A percentile compares a stretch with the other conserved stretches of the same genome.
Evolutionary conservation across 2,888 invertebrate genomes (phyloP).

Genomic region (Mythimna lalbum): DNA sequence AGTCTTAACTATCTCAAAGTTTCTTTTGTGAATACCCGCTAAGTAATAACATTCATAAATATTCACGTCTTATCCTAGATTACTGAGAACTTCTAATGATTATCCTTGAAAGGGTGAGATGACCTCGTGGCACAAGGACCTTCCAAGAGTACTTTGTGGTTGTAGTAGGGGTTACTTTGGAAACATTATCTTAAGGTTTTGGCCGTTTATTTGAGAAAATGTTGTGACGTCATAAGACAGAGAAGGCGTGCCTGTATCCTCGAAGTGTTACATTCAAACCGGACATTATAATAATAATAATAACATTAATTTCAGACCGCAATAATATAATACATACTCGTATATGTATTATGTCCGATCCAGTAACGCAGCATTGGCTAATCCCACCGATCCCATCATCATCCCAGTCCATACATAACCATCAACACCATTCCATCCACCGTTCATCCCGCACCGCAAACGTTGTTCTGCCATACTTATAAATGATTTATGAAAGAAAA

Average conservation of each 20-base stretch:
- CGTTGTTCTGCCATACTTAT: too few relatives aligned
- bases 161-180: constrained; percentile 39
- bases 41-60: constrained; percentile 53
- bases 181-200: constrained; percentile 45
- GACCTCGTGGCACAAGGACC: constrained; percentile 33
- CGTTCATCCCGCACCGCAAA: too few relatives aligned
- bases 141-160: constrained; percentile 46
- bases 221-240: background rate
- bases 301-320: too few relatives aligned
- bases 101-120: constrained; percentile 54
- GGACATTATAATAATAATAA: too few relatives aligned
- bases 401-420: too few relatives aligned
- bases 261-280: constrained; percentile 7
- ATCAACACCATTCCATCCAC: too few relatives aligned
- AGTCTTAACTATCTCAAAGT: background rate
- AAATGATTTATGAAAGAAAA: too few relatives aligned
- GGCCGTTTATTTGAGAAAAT: constrained; percentile 25
- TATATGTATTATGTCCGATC: too few relatives aligned
- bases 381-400: too few relatives aligned
- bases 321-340: too few relatives aligned
- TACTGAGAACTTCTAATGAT: constrained; percentile 51
- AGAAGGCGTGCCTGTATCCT: background rate
- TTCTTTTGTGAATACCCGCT: constrained; percentile 31
- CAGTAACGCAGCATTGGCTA: too few relatives aligned
- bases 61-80: constrained; percentile 55